These are phyloP conservation scores for Hirudo medicinalis DNA, from an alignment of 1,140 invertebrate species.

Conservation along the genomic window DNA sequence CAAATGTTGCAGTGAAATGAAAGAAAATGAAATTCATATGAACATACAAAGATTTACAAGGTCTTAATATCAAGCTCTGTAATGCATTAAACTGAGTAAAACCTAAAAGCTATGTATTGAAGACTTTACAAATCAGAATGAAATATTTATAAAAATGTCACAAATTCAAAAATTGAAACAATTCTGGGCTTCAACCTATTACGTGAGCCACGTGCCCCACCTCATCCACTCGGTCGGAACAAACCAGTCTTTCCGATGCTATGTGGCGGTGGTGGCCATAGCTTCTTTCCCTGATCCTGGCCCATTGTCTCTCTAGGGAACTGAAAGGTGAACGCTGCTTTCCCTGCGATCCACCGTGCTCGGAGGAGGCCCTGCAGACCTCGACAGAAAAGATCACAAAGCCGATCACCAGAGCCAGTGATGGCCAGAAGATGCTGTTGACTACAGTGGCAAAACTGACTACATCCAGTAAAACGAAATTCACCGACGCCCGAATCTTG, in stretches of 20 bases:
- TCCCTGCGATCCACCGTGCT: slow-evolving; percentile 12
- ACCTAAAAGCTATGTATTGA: too few species aligned
- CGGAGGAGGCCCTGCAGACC: slow-evolving; percentile 1
- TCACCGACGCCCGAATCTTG: not conserved
- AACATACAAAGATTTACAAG: too few species aligned
- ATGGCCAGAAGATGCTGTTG: slow-evolving; percentile 24
- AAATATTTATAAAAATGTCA: too few species aligned
- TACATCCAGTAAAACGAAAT: slow-evolving; percentile 17
- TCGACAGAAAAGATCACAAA: slow-evolving; percentile 18
- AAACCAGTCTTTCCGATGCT: slow-evolving; percentile 13
- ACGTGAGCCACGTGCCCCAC: slow-evolving; percentile 6
- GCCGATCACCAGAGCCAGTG: slow-evolving; percentile 18
- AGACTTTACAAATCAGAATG: too few species aligned
- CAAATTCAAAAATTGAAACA: too few species aligned
- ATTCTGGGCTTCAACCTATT: not conserved
- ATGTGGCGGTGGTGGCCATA: not conserved
- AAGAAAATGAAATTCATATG: too few species aligned
- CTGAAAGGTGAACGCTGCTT: slow-evolving; percentile 14
- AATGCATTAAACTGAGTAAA: too few species aligned
- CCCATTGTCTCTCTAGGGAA: slow-evolving; percentile 23
- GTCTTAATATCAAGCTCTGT: too few species aligned
- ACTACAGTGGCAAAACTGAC: slow-evolving; percentile 16
- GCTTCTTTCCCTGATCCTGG: slow-evolving; percentile 12
- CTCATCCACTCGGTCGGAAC: slow-evolving; percentile 7
- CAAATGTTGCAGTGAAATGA: too few species aligned